Evolutionary conservation across 2,888 invertebrate species (phyloP).

Genomic region (Pammene aurita): DNA sequence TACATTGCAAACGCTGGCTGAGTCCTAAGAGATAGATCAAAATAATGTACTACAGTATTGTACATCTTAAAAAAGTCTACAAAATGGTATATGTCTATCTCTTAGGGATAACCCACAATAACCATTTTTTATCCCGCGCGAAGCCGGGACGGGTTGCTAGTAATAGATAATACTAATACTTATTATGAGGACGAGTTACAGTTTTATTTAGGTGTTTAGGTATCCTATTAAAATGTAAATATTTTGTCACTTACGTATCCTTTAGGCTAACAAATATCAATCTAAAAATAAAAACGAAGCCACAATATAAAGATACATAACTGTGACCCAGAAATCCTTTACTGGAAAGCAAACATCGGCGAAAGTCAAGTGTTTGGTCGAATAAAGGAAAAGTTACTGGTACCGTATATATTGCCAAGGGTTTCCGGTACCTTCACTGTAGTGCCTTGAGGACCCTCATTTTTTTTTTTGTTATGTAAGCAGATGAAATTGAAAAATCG

Average conservation of each 20-base stretch:
- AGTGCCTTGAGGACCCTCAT: constrained; percentile 11
- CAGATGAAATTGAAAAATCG: constrained; percentile 9
- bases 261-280: neutral
- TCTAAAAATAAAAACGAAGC: neutral
- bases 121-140: too few relatives aligned
- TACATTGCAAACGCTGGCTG: too few relatives aligned
- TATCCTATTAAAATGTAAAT: too few relatives aligned
- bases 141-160: too few relatives aligned
- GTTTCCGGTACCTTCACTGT: constrained; percentile 12
- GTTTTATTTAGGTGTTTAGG: too few relatives aligned
- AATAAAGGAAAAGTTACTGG: constrained; percentile 27
- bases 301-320: constrained; percentile 5
- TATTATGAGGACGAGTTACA: too few relatives aligned
- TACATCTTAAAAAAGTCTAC: too few relatives aligned
- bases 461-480: constrained; percentile 19
- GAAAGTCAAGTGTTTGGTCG: constrained; percentile 21
- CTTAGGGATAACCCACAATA: too few relatives aligned
- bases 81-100: too few relatives aligned
- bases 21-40: too few relatives aligned
- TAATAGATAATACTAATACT: too few relatives aligned
- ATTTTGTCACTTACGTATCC: neutral
- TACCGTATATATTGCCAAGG: constrained; percentile 14
- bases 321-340: constrained; percentile 24
- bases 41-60: too few relatives aligned
- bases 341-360: constrained; percentile 23